These are phyloP conservation scores for Gobiocypris rarus DNA, from an alignment of 2,113 vertebrate genomes.

Conservation along the genomic window DNA sequence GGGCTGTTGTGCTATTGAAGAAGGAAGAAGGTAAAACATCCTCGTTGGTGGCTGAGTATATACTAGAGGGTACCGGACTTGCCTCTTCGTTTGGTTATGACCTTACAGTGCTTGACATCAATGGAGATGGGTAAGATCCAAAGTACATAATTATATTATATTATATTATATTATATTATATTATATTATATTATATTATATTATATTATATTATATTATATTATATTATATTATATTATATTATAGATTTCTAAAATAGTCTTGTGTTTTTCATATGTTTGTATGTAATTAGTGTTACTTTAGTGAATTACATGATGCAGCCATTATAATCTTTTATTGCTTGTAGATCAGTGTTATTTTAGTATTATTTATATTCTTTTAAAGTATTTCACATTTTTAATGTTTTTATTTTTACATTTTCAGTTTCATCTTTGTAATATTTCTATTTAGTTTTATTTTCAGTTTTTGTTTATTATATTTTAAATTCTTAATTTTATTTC, in stretches of 20 bases:
- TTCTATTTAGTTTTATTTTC: neutral
- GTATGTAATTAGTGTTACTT: neutral
- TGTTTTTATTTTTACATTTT: neutral
- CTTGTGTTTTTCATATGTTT: neutral
- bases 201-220: neutral
- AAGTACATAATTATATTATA: neutral
- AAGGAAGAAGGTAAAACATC: conserved; percentile 60
- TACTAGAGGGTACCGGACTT: conserved; percentile 89
- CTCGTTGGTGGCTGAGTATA: conserved; percentile 76
- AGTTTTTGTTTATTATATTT: neutral
- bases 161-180: neutral
- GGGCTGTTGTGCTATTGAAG: conserved; percentile 89
- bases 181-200: neutral
- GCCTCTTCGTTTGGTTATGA: conserved; percentile 98
- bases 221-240: neutral
- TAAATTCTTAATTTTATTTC: neutral
- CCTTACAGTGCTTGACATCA: conserved; percentile 91
- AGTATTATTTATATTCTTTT: neutral
- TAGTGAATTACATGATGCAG: no score
- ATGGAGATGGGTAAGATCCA: conserved; percentile 84
- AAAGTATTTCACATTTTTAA: neutral
- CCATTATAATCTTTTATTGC: neutral
- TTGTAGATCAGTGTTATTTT: neutral
- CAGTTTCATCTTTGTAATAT: neutral
- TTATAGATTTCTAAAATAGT: neutral